Evolutionary conservation across 2,888 invertebrate genomes (phyloP).

Genomic region (Cecidostiba fungosa): DNA sequence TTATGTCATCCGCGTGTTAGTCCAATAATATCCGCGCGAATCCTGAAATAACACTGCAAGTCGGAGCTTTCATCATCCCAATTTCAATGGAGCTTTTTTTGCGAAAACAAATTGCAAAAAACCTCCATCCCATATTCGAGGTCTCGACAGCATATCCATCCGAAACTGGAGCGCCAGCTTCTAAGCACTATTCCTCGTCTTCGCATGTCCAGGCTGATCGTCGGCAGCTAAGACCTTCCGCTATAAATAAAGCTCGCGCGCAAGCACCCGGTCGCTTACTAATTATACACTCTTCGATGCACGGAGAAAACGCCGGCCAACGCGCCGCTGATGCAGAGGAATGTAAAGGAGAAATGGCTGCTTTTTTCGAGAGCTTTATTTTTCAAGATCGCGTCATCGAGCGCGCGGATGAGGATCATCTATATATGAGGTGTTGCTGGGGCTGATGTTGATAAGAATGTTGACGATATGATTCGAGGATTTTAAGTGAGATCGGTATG

Average conservation of each 20-base stretch:
- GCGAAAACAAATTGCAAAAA: no score
- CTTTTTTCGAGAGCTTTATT: neutral
- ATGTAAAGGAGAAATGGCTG: conserved; percentile 31
- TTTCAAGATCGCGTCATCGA: no score
- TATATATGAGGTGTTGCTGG: no score
- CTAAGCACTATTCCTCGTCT: neutral
- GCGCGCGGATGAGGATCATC: no score
- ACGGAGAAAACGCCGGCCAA: conserved; percentile 35
- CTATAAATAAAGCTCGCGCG: conserved; percentile 72
- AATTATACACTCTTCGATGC: conserved; percentile 76
- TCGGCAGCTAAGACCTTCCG: conserved; percentile 74
- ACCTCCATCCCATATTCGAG: neutral
- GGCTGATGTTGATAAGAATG: no score
- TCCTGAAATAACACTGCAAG: no score
- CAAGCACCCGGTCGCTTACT: conserved; percentile 74
- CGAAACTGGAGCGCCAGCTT: conserved; percentile 44
- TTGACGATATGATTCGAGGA: no score
- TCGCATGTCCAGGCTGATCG: neutral
- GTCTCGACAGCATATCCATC: no score
- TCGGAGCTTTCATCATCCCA: no score
- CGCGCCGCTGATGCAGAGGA: conserved; percentile 5
- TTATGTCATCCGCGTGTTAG: conserved; percentile 49
- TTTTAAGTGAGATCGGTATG: no score
- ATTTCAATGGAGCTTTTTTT: no score
- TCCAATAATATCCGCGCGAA: conserved; percentile 18